Evolutionary conservation across 2,797 vertebrate genomes (phyloP), one percentile per base, ranked within the genome.

Genomic region (Lepidocolaptes lacrymiger): DNA sequence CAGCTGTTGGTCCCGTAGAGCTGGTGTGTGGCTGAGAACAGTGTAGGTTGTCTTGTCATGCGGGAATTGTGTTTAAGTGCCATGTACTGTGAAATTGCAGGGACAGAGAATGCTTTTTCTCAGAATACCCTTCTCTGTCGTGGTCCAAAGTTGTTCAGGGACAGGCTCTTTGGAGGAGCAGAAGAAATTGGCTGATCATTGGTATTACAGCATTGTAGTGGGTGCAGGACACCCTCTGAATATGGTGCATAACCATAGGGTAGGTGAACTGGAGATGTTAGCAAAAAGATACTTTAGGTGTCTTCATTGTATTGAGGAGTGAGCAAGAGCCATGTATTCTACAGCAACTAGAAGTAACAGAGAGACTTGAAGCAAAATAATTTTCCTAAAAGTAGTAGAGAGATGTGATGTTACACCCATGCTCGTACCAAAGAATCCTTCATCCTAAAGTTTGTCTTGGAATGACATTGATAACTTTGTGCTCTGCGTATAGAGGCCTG

Each of bases 271-370:
- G 32, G 49, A 83, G 36, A 26, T 49, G 24, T 2, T 59, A 74
- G 28, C 27, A 66, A 83, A 82, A 48, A 66, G 8, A 10, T 76
- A n/a, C 6, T 67, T 85, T 32, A 46, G 5, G 4, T 36, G 28
- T 48, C 62, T 85, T 89, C 44, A 37, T 2, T 56, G 36, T 51
- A 19, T 37, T 49, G 28, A 49, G 43, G 22, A 77, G 26, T 34
- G 30, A 89, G 41, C 0, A 1, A 64, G 30, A 84, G 14, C 22
- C 0, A 0, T 37, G 2, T 66, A 41, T 55, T 88, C 34, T 56
- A 37, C 34, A 74, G 41, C 44, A 77, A 14, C 17, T 43, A 36
- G 30, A 80, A 62, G 14, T 36, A 24, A 48, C 48, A 72, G 5
- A 54, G 19, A 74, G 10, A n/a, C 14, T 76, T 89, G 64, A 69